Base-by-base conservation (phyloP, 2,888 invertebrate species). In the Liopterus haemorrhoidalis region DNA sequence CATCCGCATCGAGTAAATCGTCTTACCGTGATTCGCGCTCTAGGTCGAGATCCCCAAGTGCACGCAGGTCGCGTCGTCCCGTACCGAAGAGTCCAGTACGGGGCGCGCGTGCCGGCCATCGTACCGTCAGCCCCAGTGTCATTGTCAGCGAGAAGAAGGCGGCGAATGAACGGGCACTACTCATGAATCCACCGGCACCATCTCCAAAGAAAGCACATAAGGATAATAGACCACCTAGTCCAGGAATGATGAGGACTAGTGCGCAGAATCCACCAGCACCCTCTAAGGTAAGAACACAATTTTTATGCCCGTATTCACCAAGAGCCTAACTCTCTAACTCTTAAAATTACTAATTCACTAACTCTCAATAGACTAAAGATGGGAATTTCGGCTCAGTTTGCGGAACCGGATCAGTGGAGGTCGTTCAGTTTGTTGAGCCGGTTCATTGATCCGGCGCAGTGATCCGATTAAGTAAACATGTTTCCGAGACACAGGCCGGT, bases 141-240 rank as follows among this genome's bases (percentile, higher is more conserved):
- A 79, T 79, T 52, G 78, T 79, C 1, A 77, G 77, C 42, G 79
- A 79, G 66, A 70, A 78, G 47, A 75, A 78, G 48, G 70, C 78
- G 55, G 78, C 79, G 28, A 75, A 72, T 19, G 81, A 81, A 56
- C 73, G 82, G 35, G 80, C 81, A 4, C 79, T 81, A 46, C 70
- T 82, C 49, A 83, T 83, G 83, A 83, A 83, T 68, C 83, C 83
- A 49, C 83, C 82, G 11, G 82, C 83, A 51, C 83, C 83, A 47
- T 72, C 74, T 50, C 71, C 71, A 11, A 62, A 69, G 3, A 72
- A 76, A 22, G 70, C 51, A 70, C 72, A 32, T 70, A 72, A 47
- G 64, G 67, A 45, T 69, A 71, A 58, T 9, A 12, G 48, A 66
- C 71, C 42, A 57, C 73, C 0, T 8, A 50, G 47, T 16, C 49